phyloP scores from a whole-genome alignment of 1,140 invertebrate genomes.

The Apolygus lucorum region DNA sequence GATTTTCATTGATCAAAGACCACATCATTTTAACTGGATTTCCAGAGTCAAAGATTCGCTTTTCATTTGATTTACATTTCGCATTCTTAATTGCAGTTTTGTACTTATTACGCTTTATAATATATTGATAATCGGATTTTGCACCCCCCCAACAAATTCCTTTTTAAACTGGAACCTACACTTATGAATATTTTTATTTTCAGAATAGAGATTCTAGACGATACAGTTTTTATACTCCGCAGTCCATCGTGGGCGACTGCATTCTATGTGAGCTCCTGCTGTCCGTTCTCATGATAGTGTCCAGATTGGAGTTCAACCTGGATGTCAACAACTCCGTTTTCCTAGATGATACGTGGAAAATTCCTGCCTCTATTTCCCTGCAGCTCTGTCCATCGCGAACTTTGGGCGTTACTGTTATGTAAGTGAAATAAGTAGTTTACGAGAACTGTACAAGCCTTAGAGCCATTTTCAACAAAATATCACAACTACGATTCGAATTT shows the following conservation, averaged over 20 bases:
- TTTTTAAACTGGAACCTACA: no score
- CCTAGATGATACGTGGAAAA: slow-evolving; percentile 47
- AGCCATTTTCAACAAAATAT: no score
- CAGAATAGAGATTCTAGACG: background rate
- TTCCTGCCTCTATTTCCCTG: slow-evolving; percentile 42
- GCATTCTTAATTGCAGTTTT: no score
- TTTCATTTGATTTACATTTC: no score
- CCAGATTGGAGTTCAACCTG: slow-evolving; percentile 46
- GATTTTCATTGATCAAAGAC: no score
- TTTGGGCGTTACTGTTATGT: slow-evolving; percentile 45
- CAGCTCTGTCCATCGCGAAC: slow-evolving; percentile 48
- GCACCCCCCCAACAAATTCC: no score
- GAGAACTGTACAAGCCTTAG: no score
- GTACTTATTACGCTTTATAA: no score
- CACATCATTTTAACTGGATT: no score
- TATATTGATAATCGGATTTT: no score
- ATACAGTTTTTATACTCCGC: slow-evolving; percentile 29
- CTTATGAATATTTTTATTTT: background rate
- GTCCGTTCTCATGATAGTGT: slow-evolving; percentile 47
- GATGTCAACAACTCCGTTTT: slow-evolving; percentile 46
- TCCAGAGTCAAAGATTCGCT: no score
- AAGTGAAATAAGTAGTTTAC: slow-evolving; percentile 19
- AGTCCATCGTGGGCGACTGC: slow-evolving; percentile 45
- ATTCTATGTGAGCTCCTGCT: slow-evolving; percentile 50
- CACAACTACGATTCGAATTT: no score